phyloP scores from a whole-genome alignment of 2,797 vertebrate species.

The Gymnoscopelus microlampas region DNA sequence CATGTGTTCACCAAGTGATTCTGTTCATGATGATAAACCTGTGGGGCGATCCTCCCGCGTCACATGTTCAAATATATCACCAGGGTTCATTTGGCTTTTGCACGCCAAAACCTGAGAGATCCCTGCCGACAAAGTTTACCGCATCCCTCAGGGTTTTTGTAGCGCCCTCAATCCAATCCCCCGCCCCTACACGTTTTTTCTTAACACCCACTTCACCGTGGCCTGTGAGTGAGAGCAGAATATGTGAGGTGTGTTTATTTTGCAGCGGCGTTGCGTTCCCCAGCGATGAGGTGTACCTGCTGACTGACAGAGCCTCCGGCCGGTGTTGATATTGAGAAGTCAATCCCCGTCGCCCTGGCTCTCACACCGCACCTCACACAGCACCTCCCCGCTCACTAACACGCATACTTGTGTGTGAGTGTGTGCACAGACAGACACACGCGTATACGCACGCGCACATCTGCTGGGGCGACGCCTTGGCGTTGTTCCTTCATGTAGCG shows the following conservation, averaged over 20 bases:
- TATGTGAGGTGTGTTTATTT: slow-evolving; percentile 73
- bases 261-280: slow-evolving; percentile 63
- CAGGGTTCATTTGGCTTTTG: slow-evolving; percentile 18
- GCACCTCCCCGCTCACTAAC: slow-evolving; percentile 2
- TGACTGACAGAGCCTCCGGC: slow-evolving; percentile 79
- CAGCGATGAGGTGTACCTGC: slow-evolving; percentile 67
- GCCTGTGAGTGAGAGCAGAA: slow-evolving; percentile 53
- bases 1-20: no score
- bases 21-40: no score
- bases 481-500: slow-evolving; percentile 62
- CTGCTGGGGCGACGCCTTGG: slow-evolving; percentile 32
- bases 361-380: slow-evolving; percentile 54
- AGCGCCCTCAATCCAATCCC: background rate
- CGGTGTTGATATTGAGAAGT: slow-evolving; percentile 66
- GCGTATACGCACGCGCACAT: background rate
- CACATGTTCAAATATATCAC: background rate
- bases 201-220: slow-evolving; percentile 35
- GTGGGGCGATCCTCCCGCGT: background rate
- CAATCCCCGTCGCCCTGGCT: slow-evolving; percentile 62
- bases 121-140: slow-evolving; percentile 33
- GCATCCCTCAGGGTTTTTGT: slow-evolving; percentile 47
- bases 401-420: background rate
- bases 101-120: slow-evolving; percentile 32
- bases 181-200: slow-evolving; percentile 3
- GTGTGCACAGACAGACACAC: background rate